phyloP scores from a whole-genome alignment of 1,140 invertebrate species.

The Zeugodacus cucurbitae region DNA sequence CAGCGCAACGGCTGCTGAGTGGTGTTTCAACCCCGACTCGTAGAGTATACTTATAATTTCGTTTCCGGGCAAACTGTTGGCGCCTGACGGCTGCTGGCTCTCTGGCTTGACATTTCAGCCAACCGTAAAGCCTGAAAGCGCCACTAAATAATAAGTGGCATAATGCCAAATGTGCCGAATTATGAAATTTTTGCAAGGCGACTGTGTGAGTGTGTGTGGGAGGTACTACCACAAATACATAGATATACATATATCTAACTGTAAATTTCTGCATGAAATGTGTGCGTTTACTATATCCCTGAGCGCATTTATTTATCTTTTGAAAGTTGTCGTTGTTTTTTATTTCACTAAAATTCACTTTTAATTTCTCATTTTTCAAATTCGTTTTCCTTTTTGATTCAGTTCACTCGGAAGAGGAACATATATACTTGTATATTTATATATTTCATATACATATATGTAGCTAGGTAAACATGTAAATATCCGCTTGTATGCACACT shows the following conservation, averaged over 20 bases:
- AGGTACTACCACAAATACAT: neutral
- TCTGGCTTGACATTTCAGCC: constrained; percentile 32
- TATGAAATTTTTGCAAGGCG: neutral
- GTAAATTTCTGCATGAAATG: neutral
- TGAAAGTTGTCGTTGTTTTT: neutral
- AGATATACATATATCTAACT: neutral
- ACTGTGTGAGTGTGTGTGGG: neutral
- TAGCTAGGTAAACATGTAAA: neutral
- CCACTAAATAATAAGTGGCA: constrained; percentile 39
- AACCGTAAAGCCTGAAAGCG: constrained; percentile 37
- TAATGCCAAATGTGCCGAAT: constrained; percentile 32
- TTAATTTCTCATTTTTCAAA: neutral
- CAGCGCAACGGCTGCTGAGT: constrained; percentile 1
- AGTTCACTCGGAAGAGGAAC: neutral
- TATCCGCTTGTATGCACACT: neutral
- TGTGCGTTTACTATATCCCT: neutral
- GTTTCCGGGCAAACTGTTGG: neutral
- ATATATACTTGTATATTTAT: neutral
- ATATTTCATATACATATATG: neutral
- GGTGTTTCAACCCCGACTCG: neutral
- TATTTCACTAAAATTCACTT: neutral
- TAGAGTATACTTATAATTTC: no score
- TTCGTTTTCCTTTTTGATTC: neutral
- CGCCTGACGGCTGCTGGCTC: neutral
- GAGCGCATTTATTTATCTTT: neutral